Evolutionary conservation across 2,888 invertebrate genomes (phyloP), one percentile per base, ranked within the genome.

Genomic region (Platycheirus rosarum): DNA sequence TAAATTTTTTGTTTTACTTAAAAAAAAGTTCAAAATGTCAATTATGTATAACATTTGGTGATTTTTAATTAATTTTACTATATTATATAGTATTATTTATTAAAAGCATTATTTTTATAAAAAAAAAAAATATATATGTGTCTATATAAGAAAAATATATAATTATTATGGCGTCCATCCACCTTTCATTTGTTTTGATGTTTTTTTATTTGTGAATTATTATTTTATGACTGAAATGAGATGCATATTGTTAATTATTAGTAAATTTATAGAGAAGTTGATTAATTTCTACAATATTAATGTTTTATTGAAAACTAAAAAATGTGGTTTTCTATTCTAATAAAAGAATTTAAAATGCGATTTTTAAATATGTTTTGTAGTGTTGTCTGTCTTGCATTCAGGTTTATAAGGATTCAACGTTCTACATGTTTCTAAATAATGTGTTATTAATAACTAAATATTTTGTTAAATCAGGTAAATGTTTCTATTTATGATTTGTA

Each of bases 221-320:
- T 79, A 69, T 63, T 63, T 80, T 80, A 80, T 80, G 80, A 80
- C 80, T 80, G 76, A 80, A 80, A 80, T 80, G 80, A 76, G 80
- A 80, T 80, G 80, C 70, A 70, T 57, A 53, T 70, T 76, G 35
- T 66, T 80, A 48, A 49, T 63, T 44, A 49, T 55, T 70, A 63
- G 48, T 55, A 66, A 57, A 60, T 42, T 51, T 23, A 32, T 46
- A 32, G 8, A 23, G 9, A 40, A 14, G 37, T 73, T 42, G 9
- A 14, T 70, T 62, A 29, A 37, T 23, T 32, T 16, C 48, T 69
- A 60, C 7, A 18, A 32, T 53, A 26, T 71, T 37, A 42, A 55
- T 48, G 18, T 40, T 23, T 26, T 5, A 32, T 32, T 32, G 8
- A 53, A 35, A 37, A 1, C 8, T 5, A 29, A 49, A 26, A 37